Evolutionary conservation across 2,888 invertebrate species (phyloP), one percentile per base, ranked within the genome.

Genomic region (Macrosiphum euphorbiae): DNA sequence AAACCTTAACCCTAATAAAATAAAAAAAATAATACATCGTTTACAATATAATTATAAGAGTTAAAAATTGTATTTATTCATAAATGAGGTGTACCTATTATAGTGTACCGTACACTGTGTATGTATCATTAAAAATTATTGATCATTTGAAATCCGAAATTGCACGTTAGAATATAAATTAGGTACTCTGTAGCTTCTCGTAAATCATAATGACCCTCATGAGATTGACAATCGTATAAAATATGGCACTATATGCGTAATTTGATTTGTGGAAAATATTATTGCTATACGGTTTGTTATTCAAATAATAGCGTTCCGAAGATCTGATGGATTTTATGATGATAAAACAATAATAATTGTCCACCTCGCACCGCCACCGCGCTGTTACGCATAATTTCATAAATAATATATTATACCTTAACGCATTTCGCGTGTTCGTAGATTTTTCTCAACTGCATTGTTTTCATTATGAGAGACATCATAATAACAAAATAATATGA

Each of bases 321-420:
- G 67, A 2, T 78, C n/a, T 35, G 7, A 5, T 1, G 35, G 78
- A 35, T 35, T 78, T 78, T 78, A 78, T 35, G 35, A 35, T 35
- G 78, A 78, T 78, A 78, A 78, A 78, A 78, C 20, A 78, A 78
- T 78, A 78, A 78, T 35, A 78, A 78, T 20, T 78, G 35, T 78
- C 35, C 8, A 78, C 7, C 16, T 78, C 78, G 5, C 78, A 78
- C 8, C 20, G 10, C 20, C 7, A 78, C 20, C 3, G 7, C 8
- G 78, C 35, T 78, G 20, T 20, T 8, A 7, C 35, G 35, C 35
- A 78, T 35, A 78, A 78, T n/a, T 13, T n/a, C 24, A 28, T 28
- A 61, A 8, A 26, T 1, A 55, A 0, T 24, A 78, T 78, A 78
- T 78, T 35, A 78, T 35, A 78, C 16, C 35, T 3, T 78, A 78